Evolutionary conservation across 53 echinoderm and acorn worm species (phyloP), one percentile per base, ranked within the genome.

Genomic region (Arbacia lixula): DNA sequence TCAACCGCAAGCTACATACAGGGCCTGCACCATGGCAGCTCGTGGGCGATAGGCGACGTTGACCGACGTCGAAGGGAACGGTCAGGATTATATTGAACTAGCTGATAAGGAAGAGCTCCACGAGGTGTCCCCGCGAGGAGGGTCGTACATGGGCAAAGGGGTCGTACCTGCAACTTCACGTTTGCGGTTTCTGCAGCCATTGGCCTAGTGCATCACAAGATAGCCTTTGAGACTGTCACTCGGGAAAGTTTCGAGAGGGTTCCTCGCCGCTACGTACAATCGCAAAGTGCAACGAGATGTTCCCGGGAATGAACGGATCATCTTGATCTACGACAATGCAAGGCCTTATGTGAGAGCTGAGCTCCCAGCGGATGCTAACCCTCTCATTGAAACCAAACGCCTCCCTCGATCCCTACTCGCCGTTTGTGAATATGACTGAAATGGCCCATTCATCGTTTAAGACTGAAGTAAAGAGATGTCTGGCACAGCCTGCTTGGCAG

Each of bases 391-490:
- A 38, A 36, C 60, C 17, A 68, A 80, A 43, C 29, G 11, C 27
- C 58, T 84, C 6, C 85, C 87, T 28, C n/a, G n/a, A n/a, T n/a
- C 58, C 71, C 1, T 87, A 81, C 50, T 87, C 81, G 10, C 81
- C 87, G 40, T 81, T 87, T 38, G 57, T 81, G 21, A 79, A 81
- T 46, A 51, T 68, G 30, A 81, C 87, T 0, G 71, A 81, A 57
- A 68, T 81, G 81, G 87, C 83, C 1, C 83, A 62, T 66, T 88
- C 60, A 2, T 12, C 62, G 14, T 87, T 87, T 40, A 80, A 87
- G 64, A 60, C 52, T 0, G 78, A 66, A 17, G 24, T 79, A 19
- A 81, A 79, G 55, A 67, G 56, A 5, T 43, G 36, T 5, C 30
- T 79, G n/a, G 77, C 78, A 49, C 80, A 52, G 8, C 68, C 79